These are phyloP conservation scores for Sebastes hubbsi DNA, from an alignment of 2,797 vertebrate genomes.

Conservation along the genomic window DNA sequence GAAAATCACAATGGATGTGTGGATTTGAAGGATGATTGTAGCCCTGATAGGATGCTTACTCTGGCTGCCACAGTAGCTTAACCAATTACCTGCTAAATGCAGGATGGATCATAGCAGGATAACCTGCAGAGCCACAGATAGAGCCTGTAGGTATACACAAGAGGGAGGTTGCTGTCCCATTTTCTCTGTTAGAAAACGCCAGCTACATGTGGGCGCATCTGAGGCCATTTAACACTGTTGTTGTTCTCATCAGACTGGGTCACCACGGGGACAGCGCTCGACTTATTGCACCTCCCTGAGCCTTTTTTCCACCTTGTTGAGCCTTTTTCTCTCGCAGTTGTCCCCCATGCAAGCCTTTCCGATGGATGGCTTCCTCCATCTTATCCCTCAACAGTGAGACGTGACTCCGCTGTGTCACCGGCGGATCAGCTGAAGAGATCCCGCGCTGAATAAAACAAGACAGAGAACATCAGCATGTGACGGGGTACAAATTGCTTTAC, in stretches of 20 bases:
- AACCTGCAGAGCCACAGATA: constrained; percentile 32
- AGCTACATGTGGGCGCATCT: constrained; percentile 39
- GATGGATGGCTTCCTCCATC: constrained; percentile 40
- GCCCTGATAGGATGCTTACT: constrained; percentile 28
- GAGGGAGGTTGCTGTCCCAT: constrained; percentile 16
- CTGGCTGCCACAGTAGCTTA: constrained; percentile 28
- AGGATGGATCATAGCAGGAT: constrained; percentile 34
- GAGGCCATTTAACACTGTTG: constrained; percentile 38
- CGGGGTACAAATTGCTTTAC: constrained; percentile 53
- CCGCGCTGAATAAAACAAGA: constrained; percentile 62
- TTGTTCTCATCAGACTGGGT: constrained; percentile 41
- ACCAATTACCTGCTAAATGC: constrained; percentile 56
- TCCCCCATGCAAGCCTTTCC: constrained; percentile 19
- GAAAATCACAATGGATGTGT: constrained; percentile 31
- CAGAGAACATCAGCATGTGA: constrained; percentile 44
- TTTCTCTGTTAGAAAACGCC: constrained; percentile 35
- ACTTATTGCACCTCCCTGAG: constrained; percentile 26
- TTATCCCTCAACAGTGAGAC: constrained; percentile 48
- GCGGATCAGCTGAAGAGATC: constrained; percentile 47
- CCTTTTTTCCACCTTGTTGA: constrained; percentile 17
- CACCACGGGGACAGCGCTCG: constrained; percentile 39
- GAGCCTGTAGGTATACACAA: constrained; percentile 28
- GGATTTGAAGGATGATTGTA: constrained; percentile 17
- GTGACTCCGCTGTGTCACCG: constrained; percentile 56
- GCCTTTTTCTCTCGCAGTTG: constrained; percentile 8